phyloP scores from a whole-genome alignment of 2,797 vertebrate genomes.

The Cryptoprocta ferox region DNA sequence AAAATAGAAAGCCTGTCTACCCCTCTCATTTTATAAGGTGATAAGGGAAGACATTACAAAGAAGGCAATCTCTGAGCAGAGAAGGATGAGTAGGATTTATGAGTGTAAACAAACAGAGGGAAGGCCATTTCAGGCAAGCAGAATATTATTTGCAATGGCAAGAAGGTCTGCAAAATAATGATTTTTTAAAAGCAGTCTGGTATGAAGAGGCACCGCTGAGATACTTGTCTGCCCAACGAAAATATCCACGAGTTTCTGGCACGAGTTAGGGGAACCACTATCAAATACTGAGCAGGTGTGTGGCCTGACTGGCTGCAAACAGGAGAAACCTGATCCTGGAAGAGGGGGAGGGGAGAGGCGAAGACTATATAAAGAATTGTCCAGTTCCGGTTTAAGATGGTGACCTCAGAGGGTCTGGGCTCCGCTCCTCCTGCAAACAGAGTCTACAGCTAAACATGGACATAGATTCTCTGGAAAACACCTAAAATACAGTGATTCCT shows the following conservation, averaged over 20 bases:
- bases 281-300: not conserved
- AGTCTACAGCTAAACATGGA: not conserved
- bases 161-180: not conserved
- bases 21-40: not conserved
- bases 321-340: not conserved
- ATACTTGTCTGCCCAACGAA: not conserved
- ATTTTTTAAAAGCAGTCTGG: not conserved
- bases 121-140: not conserved
- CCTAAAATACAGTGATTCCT: not conserved
- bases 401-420: not conserved
- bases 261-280: not conserved
- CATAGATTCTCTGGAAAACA: not conserved
- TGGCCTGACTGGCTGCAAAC: not conserved
- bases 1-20: not conserved
- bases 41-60: conserved; percentile 4
- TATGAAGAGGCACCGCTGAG: not conserved
- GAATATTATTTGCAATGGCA: not conserved
- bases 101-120: not conserved
- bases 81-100: not conserved
- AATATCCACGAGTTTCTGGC: not conserved
- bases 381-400: not conserved
- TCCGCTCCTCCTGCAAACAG: not conserved
- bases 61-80: not conserved
- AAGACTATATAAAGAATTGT: not conserved
- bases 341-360: not conserved